A percentile compares a stretch with the other conserved stretches of the same genome.
These are phyloP conservation scores for Sinocyclocheilus anophthalmus DNA, from an alignment of 2,113 vertebrate genomes.

Conservation along the genomic window DNA sequence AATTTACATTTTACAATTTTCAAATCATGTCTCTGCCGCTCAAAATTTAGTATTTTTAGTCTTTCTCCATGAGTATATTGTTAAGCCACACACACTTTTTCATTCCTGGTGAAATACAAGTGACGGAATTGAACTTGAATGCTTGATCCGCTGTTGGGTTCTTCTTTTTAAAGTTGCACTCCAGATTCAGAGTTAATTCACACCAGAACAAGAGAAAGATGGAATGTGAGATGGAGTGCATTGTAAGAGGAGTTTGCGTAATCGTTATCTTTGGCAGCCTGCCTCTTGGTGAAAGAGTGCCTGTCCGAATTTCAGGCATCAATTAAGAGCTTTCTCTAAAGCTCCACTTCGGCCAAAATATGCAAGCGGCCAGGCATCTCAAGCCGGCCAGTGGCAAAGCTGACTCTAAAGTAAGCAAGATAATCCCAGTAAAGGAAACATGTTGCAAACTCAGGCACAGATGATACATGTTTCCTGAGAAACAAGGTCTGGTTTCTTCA, in stretches of 20 bases:
- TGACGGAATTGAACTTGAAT: not conserved
- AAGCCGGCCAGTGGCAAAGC: slow-evolving; percentile 64
- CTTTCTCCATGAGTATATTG: slow-evolving; percentile 45
- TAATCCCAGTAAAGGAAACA: slow-evolving; percentile 61
- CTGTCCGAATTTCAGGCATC: slow-evolving; percentile 72
- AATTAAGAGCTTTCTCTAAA: slow-evolving; percentile 67
- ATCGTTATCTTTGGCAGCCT: slow-evolving; percentile 63
- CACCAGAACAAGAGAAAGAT: slow-evolving; percentile 37
- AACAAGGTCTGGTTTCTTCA: slow-evolving; percentile 29
- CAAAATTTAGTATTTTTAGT: not conserved
- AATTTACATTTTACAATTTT: not conserved
- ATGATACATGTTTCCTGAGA: slow-evolving; percentile 51
- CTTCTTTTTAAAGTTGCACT: slow-evolving; percentile 12
- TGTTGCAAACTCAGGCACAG: slow-evolving; percentile 52
- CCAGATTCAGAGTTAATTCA: slow-evolving; percentile 42
- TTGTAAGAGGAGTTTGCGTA: slow-evolving; percentile 72
- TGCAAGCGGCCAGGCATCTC: slow-evolving; percentile 68
- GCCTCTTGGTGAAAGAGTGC: slow-evolving; percentile 61
- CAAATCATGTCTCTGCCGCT: not conserved
- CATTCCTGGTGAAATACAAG: slow-evolving; percentile 23
- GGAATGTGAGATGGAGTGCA: slow-evolving; percentile 54
- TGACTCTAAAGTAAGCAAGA: slow-evolving; percentile 50
- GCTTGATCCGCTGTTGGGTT: slow-evolving; percentile 43
- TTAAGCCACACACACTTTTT: slow-evolving; percentile 43
- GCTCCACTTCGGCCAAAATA: slow-evolving; percentile 61